Base-by-base conservation (phyloP, 1,140 invertebrate genomes). In the Andricus grossulariae region DNA sequence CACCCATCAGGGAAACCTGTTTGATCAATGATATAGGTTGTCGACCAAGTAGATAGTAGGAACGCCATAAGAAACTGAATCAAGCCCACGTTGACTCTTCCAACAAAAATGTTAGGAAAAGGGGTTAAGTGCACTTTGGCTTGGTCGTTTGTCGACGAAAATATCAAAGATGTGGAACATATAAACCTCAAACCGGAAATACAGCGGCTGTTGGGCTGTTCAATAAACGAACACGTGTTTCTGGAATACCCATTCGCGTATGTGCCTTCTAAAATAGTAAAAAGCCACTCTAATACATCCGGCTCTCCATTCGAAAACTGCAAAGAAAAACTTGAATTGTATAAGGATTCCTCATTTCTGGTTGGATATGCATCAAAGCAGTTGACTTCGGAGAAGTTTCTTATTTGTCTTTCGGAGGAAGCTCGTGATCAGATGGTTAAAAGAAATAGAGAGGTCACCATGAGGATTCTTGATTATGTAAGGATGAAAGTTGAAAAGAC, bases 201-300 rank as follows among this genome's bases (percentile, higher is more conserved):
- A 45, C 89, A 90, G 72, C 77, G 71, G 13, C 77, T 78, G 54
- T 77, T 90, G 51, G 79, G 86, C 45, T 90, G 89, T 71, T 72
- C 71, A 13, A 74, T 89, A 49, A 84, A 84, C 25, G 88, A 91
- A 71, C 51, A 92, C 55, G 92, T 96, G 1, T 95, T 94, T 18
- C 92, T 94, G 49, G 95, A 96, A 88, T 94, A 93, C 83, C 95
- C 95, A 10, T 96, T 95, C 94, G 95, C 93, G 75, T 92, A 89
- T 54, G 89, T 95, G 0, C 87, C 89, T 5, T 94, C 93, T 86
- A 91, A 92, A 57, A 85, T 91, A 25, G 86, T 95, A 83, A 90
- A 49, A 60, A 93, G 39, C 76, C 75, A 78, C 73, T 89, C 74
- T 74, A 89, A 52, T 7, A n/a, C 73, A 52, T 3, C 52, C 1